Evolutionary conservation across 2,797 vertebrate species (phyloP).

Genomic region (Crocidura indochinensis): DNA sequence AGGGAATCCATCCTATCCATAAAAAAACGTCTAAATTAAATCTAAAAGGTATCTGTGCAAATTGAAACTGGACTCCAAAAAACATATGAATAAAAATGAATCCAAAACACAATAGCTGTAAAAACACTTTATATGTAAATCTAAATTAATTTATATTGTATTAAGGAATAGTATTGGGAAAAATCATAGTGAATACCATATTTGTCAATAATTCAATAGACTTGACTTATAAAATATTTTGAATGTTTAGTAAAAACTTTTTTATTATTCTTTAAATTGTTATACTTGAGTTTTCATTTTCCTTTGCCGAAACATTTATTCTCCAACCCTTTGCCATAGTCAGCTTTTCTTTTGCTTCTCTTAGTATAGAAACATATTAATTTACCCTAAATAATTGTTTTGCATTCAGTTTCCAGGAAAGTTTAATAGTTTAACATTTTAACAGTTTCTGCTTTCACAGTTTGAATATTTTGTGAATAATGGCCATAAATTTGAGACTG

Average conservation of each 20-base stretch:
- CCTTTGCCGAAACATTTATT: too few species aligned
- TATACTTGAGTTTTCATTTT: background rate
- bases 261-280: background rate
- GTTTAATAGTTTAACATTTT: background rate
- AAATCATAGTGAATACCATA: background rate
- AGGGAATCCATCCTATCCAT: background rate
- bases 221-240: background rate
- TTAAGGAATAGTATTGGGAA: background rate
- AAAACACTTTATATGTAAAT: background rate
- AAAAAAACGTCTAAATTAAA: background rate
- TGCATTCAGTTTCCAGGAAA: too few species aligned
- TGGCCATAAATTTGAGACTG: background rate
- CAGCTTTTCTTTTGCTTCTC: too few species aligned
- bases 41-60: background rate
- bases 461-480: background rate
- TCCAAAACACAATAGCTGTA: background rate
- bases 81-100: background rate
- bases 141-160: background rate
- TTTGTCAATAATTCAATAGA: background rate
- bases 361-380: too few species aligned
- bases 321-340: too few species aligned
- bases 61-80: background rate
- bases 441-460: too few species aligned
- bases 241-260: background rate
- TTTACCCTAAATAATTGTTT: too few species aligned